Evolutionary conservation across 2,797 vertebrate genomes (phyloP).

Genomic region (Triplophysa bombifrons): DNA sequence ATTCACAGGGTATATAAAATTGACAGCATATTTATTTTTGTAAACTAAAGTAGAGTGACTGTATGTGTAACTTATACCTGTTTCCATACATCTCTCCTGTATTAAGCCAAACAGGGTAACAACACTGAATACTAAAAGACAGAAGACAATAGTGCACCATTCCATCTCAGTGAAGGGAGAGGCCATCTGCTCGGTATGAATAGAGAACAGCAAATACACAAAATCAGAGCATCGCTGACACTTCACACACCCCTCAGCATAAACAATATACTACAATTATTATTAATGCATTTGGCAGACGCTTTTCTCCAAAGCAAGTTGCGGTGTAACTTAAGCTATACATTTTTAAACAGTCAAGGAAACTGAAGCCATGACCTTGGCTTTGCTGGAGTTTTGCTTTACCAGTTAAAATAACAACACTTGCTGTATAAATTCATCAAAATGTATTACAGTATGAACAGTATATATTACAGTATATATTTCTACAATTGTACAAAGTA

Average conservation of each 20-base stretch:
- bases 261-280: background rate
- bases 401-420: constrained; percentile 19
- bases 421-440: background rate
- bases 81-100: constrained; percentile 52
- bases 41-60: background rate
- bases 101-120: constrained; percentile 71
- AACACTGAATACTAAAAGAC: constrained; percentile 72
- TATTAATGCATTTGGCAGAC: background rate
- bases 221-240: constrained; percentile 1
- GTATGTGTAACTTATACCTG: constrained; percentile 57
- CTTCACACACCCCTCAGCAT: background rate
- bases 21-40: too few species aligned
- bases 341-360: background rate
- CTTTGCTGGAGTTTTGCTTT: background rate
- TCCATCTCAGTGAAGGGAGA: constrained; percentile 69
- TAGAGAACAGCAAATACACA: constrained; percentile 19
- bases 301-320: background rate
- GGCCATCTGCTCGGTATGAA: constrained; percentile 62
- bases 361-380: background rate
- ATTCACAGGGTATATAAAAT: too few species aligned
- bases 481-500: background rate
- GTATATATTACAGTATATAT: background rate
- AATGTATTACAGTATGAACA: too few species aligned
- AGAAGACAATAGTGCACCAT: constrained; percentile 66
- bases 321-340: background rate